These are phyloP conservation scores for Macroramphosus scolopax DNA, from an alignment of 2,797 vertebrate genomes.

Conservation along the genomic window DNA sequence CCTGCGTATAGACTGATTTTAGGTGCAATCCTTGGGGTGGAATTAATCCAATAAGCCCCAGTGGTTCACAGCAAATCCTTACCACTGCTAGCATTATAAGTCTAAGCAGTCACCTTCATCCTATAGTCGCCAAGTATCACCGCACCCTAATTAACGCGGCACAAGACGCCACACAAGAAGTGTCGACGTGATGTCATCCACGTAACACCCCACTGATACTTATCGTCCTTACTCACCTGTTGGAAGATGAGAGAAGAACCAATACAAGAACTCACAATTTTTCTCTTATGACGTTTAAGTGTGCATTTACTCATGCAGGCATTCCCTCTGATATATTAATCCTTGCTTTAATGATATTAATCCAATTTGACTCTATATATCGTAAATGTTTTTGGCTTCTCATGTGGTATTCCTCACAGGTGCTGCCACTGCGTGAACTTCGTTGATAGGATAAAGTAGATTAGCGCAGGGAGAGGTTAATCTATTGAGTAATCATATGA, in stretches of 20 bases:
- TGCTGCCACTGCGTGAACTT: constrained; percentile 28
- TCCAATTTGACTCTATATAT: neutral
- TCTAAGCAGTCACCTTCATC: constrained; percentile 38
- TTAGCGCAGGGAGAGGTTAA: constrained; percentile 47
- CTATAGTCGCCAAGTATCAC: constrained; percentile 22
- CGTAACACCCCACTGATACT: constrained; percentile 12
- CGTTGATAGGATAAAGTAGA: constrained; percentile 51
- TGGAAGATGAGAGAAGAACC: constrained; percentile 17
- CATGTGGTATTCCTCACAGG: constrained; percentile 6
- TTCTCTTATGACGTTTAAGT: neutral
- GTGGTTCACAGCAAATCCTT: constrained; percentile 40
- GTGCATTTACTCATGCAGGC: neutral
- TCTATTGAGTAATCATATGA: constrained; percentile 40
- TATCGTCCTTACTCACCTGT: neutral
- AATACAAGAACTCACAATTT: neutral
- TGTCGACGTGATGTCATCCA: constrained; percentile 11
- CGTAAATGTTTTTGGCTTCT: constrained; percentile 15
- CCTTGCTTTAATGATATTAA: neutral
- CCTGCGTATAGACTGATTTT: constrained; percentile 27
- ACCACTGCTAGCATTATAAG: constrained; percentile 34
- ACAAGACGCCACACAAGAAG: constrained; percentile 17
- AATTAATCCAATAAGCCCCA: constrained; percentile 60
- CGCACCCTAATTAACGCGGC: constrained; percentile 25
- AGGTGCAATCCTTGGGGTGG: constrained; percentile 32
- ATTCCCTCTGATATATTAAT: constrained; percentile 6